Evolutionary conservation across 2,113 vertebrate species (phyloP).

Genomic region (Rhynchomys soricoides): DNA sequence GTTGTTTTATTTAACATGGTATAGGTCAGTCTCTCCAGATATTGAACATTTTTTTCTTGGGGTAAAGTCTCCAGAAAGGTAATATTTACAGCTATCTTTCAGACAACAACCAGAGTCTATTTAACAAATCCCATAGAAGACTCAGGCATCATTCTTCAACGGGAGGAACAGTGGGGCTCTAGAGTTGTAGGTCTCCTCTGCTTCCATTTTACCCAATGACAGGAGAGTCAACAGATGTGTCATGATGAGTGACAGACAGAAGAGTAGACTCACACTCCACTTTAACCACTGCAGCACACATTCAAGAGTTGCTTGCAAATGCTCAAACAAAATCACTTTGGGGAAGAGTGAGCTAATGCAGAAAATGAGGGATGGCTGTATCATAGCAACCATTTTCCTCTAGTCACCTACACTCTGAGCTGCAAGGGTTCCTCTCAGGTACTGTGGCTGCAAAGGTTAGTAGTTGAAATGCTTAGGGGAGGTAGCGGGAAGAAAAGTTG

Average conservation of each 20-base stretch:
- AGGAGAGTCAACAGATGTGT: background rate
- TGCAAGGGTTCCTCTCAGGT: background rate
- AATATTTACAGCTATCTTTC: background rate
- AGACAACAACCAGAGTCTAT: background rate
- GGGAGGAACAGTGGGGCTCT: too few relatives aligned
- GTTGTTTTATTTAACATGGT: background rate
- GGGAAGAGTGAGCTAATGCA: background rate
- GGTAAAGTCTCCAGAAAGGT: background rate
- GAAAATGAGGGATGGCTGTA: background rate
- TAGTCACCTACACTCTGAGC: accelerated
- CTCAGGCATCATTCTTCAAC: background rate
- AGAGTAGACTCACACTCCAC: background rate
- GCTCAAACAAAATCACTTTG: background rate
- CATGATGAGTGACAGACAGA: background rate
- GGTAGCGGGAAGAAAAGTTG: background rate
- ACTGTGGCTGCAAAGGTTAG: background rate
- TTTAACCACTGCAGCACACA: background rate
- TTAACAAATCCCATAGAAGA: background rate
- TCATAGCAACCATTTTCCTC: background rate
- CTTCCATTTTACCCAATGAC: background rate
- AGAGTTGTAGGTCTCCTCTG: background rate
- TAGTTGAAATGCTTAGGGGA: background rate
- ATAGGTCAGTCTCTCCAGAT: background rate
- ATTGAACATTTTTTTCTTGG: background rate
- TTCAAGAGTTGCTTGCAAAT: background rate